Percentiles rank a stretch among this genome's conserved stretches.
Conservation (phyloP, 2,797 vertebrate genomes). For the Lepus oiostolus region DNA sequence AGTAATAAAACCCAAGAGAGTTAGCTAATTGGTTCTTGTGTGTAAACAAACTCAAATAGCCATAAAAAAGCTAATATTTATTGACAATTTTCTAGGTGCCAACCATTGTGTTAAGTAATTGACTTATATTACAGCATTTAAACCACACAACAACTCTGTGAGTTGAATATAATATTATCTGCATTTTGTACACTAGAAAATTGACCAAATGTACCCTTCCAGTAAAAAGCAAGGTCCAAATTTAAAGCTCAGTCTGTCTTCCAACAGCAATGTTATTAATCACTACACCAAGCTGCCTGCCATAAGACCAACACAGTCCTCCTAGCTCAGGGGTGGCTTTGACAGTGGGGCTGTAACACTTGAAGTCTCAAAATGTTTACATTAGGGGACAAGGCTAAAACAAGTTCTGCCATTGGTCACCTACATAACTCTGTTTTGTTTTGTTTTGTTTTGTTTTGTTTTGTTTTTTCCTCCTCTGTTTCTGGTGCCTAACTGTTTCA, state of each 20-base stretch:
- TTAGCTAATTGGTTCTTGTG: neutral
- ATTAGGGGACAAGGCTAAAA: neutral
- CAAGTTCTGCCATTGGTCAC: neutral
- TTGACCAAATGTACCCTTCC: neutral
- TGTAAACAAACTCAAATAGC: neutral
- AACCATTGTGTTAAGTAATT: neutral
- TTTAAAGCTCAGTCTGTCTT: neutral
- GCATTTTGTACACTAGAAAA: slow-evolving; percentile 31
- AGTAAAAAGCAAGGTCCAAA: neutral
- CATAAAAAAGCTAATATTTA: neutral
- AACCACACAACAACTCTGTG: neutral
- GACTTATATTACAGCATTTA: neutral
- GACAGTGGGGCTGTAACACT: neutral
- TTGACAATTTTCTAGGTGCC: neutral
- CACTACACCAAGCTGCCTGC: neutral
- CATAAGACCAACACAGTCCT: neutral
- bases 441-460: too few relatives aligned
- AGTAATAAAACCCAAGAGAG: neutral
- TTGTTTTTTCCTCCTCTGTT: neutral
- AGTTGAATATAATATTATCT: neutral
- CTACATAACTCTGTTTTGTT: neutral
- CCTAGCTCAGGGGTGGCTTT: neutral
- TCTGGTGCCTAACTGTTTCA: neutral
- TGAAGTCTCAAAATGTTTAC: neutral
- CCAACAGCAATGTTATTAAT: neutral